Conservation (phyloP, 2,797 vertebrate genomes). For the Dendrocincla tyrannina region DNA sequence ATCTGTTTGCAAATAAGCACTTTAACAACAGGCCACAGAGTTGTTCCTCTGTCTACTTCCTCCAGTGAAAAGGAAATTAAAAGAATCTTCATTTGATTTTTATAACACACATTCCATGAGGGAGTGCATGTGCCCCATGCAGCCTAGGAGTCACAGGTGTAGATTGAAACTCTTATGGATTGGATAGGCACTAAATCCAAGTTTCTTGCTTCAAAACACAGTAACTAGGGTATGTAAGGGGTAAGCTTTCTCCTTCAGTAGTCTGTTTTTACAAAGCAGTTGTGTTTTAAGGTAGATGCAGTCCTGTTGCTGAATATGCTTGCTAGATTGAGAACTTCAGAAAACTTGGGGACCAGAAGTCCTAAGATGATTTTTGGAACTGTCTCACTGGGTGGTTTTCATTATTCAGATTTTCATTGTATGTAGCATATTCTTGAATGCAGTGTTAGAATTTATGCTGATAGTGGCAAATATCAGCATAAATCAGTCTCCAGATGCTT, state of each 20-base stretch:
- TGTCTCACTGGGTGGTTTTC: background rate
- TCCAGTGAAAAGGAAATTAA: background rate
- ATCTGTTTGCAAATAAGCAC: background rate
- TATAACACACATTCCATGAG: background rate
- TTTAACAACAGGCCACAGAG: background rate
- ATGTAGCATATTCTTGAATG: background rate
- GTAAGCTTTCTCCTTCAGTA: background rate
- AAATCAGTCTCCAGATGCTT: background rate
- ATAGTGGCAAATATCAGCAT: background rate
- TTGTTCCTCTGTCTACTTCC: background rate
- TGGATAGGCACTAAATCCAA: background rate
- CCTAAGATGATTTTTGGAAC: background rate
- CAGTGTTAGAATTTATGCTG: background rate
- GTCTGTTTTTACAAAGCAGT: background rate
- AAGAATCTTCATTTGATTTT: background rate
- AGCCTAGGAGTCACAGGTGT: background rate
- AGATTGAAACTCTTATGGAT: background rate
- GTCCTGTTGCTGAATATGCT: background rate
- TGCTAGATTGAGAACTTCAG: background rate
- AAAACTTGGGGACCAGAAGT: background rate
- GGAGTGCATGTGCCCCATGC: background rate
- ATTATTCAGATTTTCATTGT: background rate
- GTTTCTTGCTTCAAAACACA: background rate
- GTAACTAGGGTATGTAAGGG: background rate
- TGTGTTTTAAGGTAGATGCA: background rate